Conservation (phyloP, 2,888 invertebrate genomes). For the Drosophila tanythrix region DNA sequence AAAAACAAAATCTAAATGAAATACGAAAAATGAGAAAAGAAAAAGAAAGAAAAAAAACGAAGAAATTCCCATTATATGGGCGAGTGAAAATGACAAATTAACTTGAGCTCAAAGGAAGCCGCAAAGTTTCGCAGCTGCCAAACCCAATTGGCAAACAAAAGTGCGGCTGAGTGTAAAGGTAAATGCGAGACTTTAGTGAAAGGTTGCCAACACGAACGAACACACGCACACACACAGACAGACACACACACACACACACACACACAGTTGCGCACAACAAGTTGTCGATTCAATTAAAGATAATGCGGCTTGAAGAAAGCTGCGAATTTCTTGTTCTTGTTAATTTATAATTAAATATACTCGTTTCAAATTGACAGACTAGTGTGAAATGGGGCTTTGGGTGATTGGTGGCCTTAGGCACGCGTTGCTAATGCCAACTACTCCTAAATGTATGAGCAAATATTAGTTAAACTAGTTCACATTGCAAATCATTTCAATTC, state of each 20-base stretch:
- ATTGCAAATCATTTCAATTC: background rate
- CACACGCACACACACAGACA: conserved; percentile 8
- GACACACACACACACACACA: conserved; percentile 4
- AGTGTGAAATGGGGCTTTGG: conserved; percentile 30
- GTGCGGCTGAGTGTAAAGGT: conserved; percentile 60
- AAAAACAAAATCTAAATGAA: conserved; percentile 22
- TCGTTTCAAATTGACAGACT: conserved; percentile 34
- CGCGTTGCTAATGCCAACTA: conserved; percentile 4
- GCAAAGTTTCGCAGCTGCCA: conserved; percentile 64
- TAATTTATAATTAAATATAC: conserved; percentile 44
- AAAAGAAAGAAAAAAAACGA: background rate
- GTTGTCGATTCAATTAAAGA: conserved; percentile 56
- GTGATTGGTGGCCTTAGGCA: background rate
- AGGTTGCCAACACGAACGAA: conserved; percentile 43
- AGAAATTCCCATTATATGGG: conserved; percentile 70
- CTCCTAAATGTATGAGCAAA: background rate
- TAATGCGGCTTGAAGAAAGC: conserved; percentile 54
- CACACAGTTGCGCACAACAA: conserved; percentile 14
- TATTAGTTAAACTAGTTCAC: background rate
- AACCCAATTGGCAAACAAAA: conserved; percentile 68
- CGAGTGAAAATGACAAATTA: conserved; percentile 78
- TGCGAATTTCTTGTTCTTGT: conserved; percentile 41
- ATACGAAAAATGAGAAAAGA: conserved; percentile 36
- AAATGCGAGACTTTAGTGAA: conserved; percentile 57
- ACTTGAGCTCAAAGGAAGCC: conserved; percentile 70